These are phyloP conservation scores for Margarornis squamiger DNA, from an alignment of 2,797 vertebrate genomes.

Conservation along the genomic window DNA sequence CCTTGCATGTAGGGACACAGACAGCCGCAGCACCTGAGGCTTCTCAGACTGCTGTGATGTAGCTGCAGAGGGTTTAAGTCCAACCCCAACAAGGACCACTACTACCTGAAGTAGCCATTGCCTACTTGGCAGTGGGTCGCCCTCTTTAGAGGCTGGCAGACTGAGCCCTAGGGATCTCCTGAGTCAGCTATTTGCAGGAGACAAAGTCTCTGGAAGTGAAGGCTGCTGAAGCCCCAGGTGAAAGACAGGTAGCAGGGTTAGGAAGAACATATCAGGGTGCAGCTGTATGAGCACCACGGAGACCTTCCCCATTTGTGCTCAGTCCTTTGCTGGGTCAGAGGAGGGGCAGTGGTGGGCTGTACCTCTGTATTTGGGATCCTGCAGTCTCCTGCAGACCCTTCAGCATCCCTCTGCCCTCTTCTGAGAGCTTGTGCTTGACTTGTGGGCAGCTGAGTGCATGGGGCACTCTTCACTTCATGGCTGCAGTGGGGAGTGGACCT, in stretches of 20 bases:
- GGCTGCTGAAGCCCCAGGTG: not conserved
- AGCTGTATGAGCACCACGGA: not conserved
- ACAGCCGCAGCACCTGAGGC: not conserved
- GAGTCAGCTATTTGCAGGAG: conserved; percentile 12
- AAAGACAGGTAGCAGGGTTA: not conserved
- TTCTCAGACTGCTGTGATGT: not conserved
- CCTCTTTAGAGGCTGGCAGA: not conserved
- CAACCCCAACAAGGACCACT: not conserved
- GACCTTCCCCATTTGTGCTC: not conserved
- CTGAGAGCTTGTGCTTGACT: fast-evolving
- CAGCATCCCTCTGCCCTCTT: not conserved
- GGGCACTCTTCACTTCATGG: not conserved
- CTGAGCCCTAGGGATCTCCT: not conserved
- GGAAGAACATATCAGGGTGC: not conserved
- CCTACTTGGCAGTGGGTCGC: not conserved
- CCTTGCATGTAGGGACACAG: fast-evolving
- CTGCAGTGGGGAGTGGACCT: not conserved
- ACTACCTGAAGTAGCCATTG: not conserved
- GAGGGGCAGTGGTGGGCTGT: not conserved
- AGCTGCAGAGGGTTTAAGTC: not conserved
- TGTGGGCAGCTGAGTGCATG: fast-evolving
- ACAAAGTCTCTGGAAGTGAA: not conserved
- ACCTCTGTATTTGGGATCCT: not conserved
- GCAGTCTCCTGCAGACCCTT: not conserved
- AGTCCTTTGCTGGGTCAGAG: not conserved